Evolutionary conservation across 1,140 invertebrate species (phyloP).

Genomic region (Diachasmimorpha longicaudata): DNA sequence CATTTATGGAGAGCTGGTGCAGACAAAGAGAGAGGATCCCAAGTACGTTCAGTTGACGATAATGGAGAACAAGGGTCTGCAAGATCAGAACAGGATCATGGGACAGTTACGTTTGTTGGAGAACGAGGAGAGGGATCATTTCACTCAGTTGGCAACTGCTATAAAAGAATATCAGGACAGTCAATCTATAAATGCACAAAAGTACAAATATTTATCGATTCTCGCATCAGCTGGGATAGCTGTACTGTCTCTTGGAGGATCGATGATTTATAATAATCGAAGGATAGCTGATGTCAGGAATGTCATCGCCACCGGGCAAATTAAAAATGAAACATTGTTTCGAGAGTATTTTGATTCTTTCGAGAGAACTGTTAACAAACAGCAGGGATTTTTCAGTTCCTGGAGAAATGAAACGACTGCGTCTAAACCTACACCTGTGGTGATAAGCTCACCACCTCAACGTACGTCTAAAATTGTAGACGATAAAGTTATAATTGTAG

Average conservation of each 20-base stretch:
- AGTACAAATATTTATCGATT: slow-evolving; percentile 57
- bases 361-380: slow-evolving; percentile 32
- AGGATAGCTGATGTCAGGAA: slow-evolving; percentile 46
- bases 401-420: not conserved
- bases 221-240: slow-evolving; percentile 49
- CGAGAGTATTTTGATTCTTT: slow-evolving; percentile 34
- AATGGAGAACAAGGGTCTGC: slow-evolving; percentile 51
- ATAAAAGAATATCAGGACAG: slow-evolving; percentile 60
- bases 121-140: slow-evolving; percentile 52
- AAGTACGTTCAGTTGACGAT: slow-evolving; percentile 58
- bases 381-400: not conserved
- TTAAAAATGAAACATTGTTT: slow-evolving; percentile 42
- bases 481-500: not conserved
- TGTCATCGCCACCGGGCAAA: slow-evolving; percentile 39
- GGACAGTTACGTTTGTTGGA: slow-evolving; percentile 45
- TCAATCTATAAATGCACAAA: slow-evolving; percentile 53
- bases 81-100: slow-evolving; percentile 46
- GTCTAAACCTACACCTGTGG: not conserved
- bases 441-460: not conserved
- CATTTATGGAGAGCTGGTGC: slow-evolving; percentile 51
- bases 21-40: slow-evolving; percentile 51
- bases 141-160: slow-evolving; percentile 53
- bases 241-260: slow-evolving; percentile 48
- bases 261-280: slow-evolving; percentile 54
- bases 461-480: not conserved